A percentile compares a stretch with the other conserved stretches of the same genome.
These are phyloP conservation scores for Percopsis omiscomaycus DNA, from an alignment of 2,797 vertebrate species.

Conservation along the genomic window DNA sequence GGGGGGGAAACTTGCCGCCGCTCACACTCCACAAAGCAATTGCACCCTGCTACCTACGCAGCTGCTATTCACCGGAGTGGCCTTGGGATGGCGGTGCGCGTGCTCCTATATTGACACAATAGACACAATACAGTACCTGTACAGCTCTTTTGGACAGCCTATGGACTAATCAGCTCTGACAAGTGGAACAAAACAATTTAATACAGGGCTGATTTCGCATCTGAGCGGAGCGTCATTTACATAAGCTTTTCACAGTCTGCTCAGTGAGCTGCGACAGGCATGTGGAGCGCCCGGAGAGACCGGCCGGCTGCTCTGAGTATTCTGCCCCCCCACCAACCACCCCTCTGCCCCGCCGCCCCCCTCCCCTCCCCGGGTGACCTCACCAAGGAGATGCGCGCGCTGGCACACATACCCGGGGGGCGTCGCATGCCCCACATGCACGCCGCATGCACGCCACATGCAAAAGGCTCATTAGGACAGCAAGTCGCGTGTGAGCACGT, in stretches of 20 bases:
- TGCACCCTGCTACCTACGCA: constrained; percentile 66
- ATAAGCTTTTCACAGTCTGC: constrained; percentile 77
- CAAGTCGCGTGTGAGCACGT: not conserved
- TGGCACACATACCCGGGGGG: not conserved
- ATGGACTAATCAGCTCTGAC: constrained; percentile 77
- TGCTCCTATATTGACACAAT: constrained; percentile 57
- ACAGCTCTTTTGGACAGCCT: constrained; percentile 63
- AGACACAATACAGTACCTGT: constrained; percentile 78
- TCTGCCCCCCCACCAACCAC: constrained; percentile 47
- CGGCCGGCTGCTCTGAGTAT: constrained; percentile 65
- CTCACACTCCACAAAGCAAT: constrained; percentile 71
- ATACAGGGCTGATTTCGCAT: constrained; percentile 79
- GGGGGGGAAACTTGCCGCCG: constrained; percentile 60
- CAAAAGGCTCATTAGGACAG: constrained; percentile 61
- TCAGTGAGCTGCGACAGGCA: constrained; percentile 75
- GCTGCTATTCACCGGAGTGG: constrained; percentile 58
- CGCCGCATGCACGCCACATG: no score
- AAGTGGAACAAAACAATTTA: constrained; percentile 81
- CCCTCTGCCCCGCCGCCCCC: constrained; percentile 1
- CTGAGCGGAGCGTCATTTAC: constrained; percentile 76
- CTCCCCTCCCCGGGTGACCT: constrained; percentile 62
- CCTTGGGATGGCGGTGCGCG: constrained; percentile 28
- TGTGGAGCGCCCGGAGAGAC: constrained; percentile 70
- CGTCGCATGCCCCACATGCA: constrained; percentile 44
- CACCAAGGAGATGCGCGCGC: constrained; percentile 55